Base-by-base conservation (phyloP, 2,797 vertebrate genomes). In the Sebastes iracundus region DNA sequence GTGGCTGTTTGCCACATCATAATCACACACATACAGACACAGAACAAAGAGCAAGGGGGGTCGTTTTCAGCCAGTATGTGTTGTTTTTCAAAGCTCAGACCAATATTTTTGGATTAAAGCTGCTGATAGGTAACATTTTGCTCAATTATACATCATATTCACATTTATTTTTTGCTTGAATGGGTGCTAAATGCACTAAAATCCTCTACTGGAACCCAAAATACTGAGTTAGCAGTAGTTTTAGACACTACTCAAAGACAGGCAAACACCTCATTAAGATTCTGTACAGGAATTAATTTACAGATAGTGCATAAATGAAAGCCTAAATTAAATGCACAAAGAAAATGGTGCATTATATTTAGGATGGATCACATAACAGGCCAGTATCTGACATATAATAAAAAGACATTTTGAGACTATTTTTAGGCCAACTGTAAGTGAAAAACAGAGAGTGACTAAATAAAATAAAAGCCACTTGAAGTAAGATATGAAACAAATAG, bases 1-100 rank as follows among this genome's bases (percentile, higher is more conserved):
- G 77, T 82, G 86, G 85, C 85, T 22, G 20, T 77, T 70, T 81
- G 80, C 88, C 82, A 86, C 85, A 61, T 9, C 18, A 75, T 79
- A 82, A 77, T 80, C 75, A 79, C 65, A 75, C 58, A 76, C 69
- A 79, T 59, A 77, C 78, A 84, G 59, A 64, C 83, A 74, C 61
- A 78, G 71, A 79, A 75, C 77, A 88, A 80, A 86, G 72, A 79
- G 56, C 14, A 63, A 63, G 16, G 42, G 35, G 22, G 16, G 25
- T 35, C 4, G 25, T 30, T 85, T 52, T 72, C 66, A 72, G 75
- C 59, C 66, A 59, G 2, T 59, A 32, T 55, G 32, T 64, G 52
- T 42, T 79, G 14, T 72, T 80, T 75, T 73, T 67, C 14, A 18
- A 46, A 8, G 20, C 25, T 71, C 1, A 56, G 42, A 38, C 22